These are phyloP conservation scores for Amaurobius ferox DNA, from an alignment of 2,888 invertebrate species.

Conservation along the genomic window DNA sequence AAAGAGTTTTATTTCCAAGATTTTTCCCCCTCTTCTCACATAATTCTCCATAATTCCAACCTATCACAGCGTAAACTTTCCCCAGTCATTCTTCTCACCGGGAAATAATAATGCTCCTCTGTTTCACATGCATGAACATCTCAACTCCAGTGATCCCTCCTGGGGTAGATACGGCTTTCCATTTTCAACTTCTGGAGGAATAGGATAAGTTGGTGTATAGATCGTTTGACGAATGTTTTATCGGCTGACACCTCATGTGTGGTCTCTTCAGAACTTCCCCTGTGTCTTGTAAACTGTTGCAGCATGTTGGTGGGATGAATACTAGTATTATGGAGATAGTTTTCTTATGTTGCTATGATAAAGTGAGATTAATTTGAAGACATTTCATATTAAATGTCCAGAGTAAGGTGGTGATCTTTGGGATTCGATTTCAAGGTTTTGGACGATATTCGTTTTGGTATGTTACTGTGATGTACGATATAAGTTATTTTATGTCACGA, in stretches of 20 bases:
- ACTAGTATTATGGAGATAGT: too few species aligned
- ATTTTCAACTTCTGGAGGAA: constrained; percentile 3
- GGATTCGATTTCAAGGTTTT: too few species aligned
- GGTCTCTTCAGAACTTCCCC: not conserved
- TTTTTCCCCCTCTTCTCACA: not conserved
- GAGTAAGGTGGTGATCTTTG: too few species aligned
- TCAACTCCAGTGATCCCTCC: constrained; percentile 1
- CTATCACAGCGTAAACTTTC: not conserved
- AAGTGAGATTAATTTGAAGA: too few species aligned
- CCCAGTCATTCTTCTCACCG: constrained; percentile 8
- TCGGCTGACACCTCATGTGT: not conserved
- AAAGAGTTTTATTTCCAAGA: not conserved
- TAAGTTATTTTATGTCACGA: too few species aligned
- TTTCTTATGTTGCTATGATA: too few species aligned
- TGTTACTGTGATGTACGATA: too few species aligned
- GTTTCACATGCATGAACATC: constrained; percentile 14
- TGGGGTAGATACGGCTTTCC: constrained; percentile 6
- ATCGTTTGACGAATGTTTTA: not conserved
- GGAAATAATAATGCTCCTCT: constrained; percentile 3
- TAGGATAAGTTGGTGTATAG: not conserved
- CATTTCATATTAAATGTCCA: too few species aligned
- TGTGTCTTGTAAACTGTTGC: not conserved
- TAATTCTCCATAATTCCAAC: not conserved
- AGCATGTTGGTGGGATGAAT: too few species aligned
- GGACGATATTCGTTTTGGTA: too few species aligned